Evolutionary conservation across 2,888 invertebrate genomes (phyloP).

Genomic region (Pristionchus japonicus): DNA sequence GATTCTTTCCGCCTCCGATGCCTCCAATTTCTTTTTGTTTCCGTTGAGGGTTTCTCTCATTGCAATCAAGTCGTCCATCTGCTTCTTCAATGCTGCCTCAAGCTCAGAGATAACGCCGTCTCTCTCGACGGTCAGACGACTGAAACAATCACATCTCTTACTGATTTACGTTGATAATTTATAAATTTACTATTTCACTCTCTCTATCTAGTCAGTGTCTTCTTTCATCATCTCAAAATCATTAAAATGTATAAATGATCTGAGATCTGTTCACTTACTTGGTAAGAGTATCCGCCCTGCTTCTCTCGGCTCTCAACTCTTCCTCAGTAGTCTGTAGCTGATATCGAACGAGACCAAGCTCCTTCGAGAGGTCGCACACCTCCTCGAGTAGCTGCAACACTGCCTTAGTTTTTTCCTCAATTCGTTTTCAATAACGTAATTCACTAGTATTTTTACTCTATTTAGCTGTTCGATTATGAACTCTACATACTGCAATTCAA

Average conservation of each 20-base stretch:
- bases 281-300: not conserved
- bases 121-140: conserved; percentile 20
- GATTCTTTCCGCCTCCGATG: conserved; percentile 32
- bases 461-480: too few species aligned
- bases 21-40: conserved; percentile 35
- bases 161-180: too few species aligned
- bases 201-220: too few species aligned
- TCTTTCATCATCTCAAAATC: too few species aligned
- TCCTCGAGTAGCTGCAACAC: conserved; percentile 56
- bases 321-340: conserved; percentile 57
- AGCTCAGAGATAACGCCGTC: conserved; percentile 18
- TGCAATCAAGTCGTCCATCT: conserved; percentile 12
- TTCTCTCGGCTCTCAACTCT: conserved; percentile 53
- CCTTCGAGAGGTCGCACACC: conserved; percentile 57
- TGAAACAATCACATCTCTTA: not conserved
- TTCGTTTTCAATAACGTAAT: not conserved
- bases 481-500: too few species aligned
- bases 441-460: not conserved
- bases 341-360: conserved; percentile 56
- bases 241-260: too few species aligned
- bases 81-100: conserved; percentile 14
- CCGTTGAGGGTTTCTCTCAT: conserved; percentile 28
- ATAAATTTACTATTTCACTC: too few species aligned
- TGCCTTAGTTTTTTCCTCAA: too few species aligned
- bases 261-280: conserved; percentile 15